phyloP scores from a whole-genome alignment of 2,113 vertebrate genomes.

The Trinectes maculatus region DNA sequence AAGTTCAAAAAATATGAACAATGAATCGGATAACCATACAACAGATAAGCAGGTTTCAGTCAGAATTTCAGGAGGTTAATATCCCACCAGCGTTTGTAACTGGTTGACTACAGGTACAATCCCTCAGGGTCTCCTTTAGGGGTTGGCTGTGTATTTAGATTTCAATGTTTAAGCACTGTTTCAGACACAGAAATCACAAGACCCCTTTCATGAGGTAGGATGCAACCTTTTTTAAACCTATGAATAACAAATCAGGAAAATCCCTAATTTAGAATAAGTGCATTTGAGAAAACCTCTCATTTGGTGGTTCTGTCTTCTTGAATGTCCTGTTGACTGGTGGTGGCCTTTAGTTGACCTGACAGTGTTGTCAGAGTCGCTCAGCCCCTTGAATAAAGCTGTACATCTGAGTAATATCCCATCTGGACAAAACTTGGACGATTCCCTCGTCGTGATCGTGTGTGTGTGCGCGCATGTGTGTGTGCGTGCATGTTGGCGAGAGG shows the following conservation, averaged over 20 bases:
- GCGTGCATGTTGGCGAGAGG: slow-evolving; percentile 75
- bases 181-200: slow-evolving; percentile 19
- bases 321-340: slow-evolving; percentile 43
- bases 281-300: background rate
- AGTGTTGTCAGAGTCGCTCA: slow-evolving; percentile 51
- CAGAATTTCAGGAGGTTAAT: too few relatives aligned
- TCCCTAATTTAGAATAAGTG: slow-evolving; percentile 16
- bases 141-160: slow-evolving; percentile 1
- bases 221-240: slow-evolving; percentile 19
- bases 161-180: slow-evolving; percentile 22
- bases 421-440: slow-evolving; percentile 58
- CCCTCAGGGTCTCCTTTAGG: background rate
- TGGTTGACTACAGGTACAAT: slow-evolving; percentile 3
- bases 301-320: slow-evolving; percentile 12
- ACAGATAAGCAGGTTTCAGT: too few relatives aligned
- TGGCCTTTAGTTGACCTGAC: slow-evolving; percentile 75
- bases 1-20: too few relatives aligned
- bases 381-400: slow-evolving; percentile 64
- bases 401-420: slow-evolving; percentile 72
- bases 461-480: slow-evolving; percentile 33
- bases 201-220: slow-evolving; percentile 22
- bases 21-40: too few relatives aligned
- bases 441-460: slow-evolving; percentile 46
- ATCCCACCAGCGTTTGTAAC: too few relatives aligned
- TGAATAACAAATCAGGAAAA: slow-evolving; percentile 41